Base-by-base conservation (phyloP, 2,888 invertebrate species). In the Andrena bicolor region DNA sequence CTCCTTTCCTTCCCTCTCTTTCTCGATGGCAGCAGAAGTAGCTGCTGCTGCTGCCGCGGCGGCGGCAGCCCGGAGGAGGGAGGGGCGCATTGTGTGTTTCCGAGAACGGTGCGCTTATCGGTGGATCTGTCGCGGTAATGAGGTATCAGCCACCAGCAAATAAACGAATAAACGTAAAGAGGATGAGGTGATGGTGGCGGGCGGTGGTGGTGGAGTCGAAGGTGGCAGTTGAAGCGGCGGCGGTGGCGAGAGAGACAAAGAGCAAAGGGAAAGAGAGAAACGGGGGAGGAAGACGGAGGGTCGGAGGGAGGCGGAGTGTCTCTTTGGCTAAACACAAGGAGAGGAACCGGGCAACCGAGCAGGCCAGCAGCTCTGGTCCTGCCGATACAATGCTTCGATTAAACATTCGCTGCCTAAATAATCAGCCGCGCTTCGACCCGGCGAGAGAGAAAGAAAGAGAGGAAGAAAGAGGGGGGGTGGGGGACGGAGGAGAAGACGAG, bases 101-200 rank as follows among this genome's bases (percentile, higher is more conserved):
- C 91, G 88, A 92, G 93, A 93, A 93, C 91, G 91, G 89, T 91
- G 89, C 91, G 92, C 93, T 93, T 93, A 93, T 93, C 93, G 93
- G 91, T 90, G 92, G 92, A 93, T 93, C 93, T 93, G 93, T 93
- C 93, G 93, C 93, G 93, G 93, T 93, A 93, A 93, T 93, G 93
- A 93, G 93, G 93, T 93, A 93, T 93, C 93, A 93, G 93, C 91
- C 92, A 91, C 88, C 90, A 92, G 90, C 92, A 93, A 93, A 93
- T 93, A 93, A 93, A 93, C 90, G 91, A 93, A 92, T 91, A 91
- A 92, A 92, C 88, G 90, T 90, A 89, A 89, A 89, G 90, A 85
- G 85, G 85, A 79, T 70, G 85, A 83, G 79, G 80, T 83, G 76
- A 85, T n/a, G 70, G 66, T 51, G 73, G 70, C 23, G 77, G 77